phyloP scores from a whole-genome alignment of 2,797 vertebrate genomes.

The Alosa sapidissima region DNA sequence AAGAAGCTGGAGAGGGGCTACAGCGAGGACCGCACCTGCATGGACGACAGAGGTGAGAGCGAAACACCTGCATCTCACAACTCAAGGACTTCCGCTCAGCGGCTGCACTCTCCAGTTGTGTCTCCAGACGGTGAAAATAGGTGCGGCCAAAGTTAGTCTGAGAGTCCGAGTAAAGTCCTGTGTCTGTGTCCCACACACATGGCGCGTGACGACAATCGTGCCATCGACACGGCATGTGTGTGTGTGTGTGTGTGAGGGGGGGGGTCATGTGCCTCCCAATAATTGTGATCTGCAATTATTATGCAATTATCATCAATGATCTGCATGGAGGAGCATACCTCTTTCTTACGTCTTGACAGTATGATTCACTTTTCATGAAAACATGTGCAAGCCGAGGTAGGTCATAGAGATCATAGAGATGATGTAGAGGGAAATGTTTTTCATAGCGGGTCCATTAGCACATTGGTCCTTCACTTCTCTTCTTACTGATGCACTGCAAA shows the following conservation, averaged over 20 bases:
- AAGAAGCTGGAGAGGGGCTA: slow-evolving; percentile 95
- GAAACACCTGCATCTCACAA: too few relatives aligned
- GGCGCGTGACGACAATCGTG: too few relatives aligned
- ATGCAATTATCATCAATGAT: too few relatives aligned
- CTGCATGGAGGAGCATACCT: too few relatives aligned
- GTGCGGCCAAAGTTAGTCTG: background rate
- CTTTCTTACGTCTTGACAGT: background rate
- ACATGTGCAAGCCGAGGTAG: background rate
- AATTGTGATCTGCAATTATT: too few relatives aligned
- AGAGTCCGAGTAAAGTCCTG: too few relatives aligned
- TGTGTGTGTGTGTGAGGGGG: too few relatives aligned
- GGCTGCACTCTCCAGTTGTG: background rate
- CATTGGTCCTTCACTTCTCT: background rate
- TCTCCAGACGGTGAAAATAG: background rate
- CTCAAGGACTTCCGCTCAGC: too few relatives aligned
- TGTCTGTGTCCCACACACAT: too few relatives aligned
- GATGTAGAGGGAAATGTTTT: background rate
- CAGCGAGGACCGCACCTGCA: slow-evolving; percentile 84
- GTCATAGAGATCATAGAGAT: background rate
- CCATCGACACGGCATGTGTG: too few relatives aligned
- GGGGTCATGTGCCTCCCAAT: too few relatives aligned
- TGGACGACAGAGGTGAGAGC: slow-evolving; percentile 67
- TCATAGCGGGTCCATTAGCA: background rate
- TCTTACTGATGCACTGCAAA: background rate
- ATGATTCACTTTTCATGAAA: background rate